Evolutionary conservation across 2,888 invertebrate genomes (phyloP), one percentile per base, ranked within the genome.

Genomic region (Tiliacea citrago): DNA sequence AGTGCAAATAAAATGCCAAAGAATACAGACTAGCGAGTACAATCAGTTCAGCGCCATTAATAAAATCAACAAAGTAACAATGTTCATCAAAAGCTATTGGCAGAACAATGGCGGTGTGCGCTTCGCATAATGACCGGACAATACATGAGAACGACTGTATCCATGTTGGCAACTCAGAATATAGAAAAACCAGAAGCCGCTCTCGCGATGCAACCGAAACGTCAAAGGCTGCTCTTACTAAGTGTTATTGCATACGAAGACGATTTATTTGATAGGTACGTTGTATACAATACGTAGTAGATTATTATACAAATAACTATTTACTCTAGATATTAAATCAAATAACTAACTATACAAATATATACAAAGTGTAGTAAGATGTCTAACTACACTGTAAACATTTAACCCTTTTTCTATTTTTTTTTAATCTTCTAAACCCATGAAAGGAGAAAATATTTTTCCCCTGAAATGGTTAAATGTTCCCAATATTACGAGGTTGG

Each of bases 21-120:
- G 68, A 69, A 57, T 75, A 65, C 18, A 47, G 75, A 86, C 79
- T 86, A 87, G 87, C 79, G 63, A 75, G 75, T 70, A 79, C 83
- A 85, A 85, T 83, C 83, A 69, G 86, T 77, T 53, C 88, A 78
- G 81, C 79, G 87, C 91, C 92, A 93, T 93, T 92, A 93, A 92
- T 92, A 90, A 91, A 93, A 92, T 92, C 91, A 92, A 92, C 93
- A 92, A 88, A 91, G 91, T 90, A 90, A 90, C 92, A 87, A 90
- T 92, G 92, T 91, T 92, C 92, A 92, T 94, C 93, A 92, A 91
- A 91, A 93, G 92, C 92, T 82, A 93, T 93, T 92, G 86, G 88
- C 84, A 81, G 92, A 93, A 95, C 94, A 95, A 95, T 93, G 76
- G 61, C 71, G 73, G 76, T 77, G 81, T 78, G 76, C 79, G 68